Conservation (phyloP, 1,140 invertebrate genomes). For the Drosophila melanica region DNA sequence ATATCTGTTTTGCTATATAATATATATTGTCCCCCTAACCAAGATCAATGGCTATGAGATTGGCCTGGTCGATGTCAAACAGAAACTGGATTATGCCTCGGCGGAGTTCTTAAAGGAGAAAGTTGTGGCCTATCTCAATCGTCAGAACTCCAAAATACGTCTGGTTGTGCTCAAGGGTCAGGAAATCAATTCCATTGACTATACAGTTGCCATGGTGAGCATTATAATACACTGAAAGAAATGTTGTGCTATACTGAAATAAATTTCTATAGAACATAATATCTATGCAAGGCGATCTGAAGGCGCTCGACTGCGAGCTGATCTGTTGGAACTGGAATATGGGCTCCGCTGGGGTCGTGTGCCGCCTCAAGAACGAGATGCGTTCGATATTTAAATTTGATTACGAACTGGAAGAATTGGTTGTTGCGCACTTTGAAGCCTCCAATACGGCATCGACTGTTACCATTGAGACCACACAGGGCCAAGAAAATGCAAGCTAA, state of each 20-base stretch:
- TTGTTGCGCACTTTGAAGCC: constrained; percentile 55
- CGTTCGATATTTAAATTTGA: constrained; percentile 67
- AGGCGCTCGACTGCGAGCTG: constrained; percentile 60
- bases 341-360: constrained; percentile 72
- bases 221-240: too few relatives aligned
- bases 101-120: constrained; percentile 78
- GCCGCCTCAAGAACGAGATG: constrained; percentile 63
- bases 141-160: constrained; percentile 43
- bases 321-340: constrained; percentile 83
- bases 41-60: constrained; percentile 68
- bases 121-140: constrained; percentile 62
- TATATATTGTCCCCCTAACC: neutral
- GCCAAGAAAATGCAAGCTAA: constrained; percentile 18
- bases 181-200: constrained; percentile 87
- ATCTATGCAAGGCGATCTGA: constrained; percentile 68
- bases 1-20: neutral
- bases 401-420: constrained; percentile 61
- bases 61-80: constrained; percentile 65
- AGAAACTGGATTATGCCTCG: constrained; percentile 75
- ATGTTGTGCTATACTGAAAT: neutral
- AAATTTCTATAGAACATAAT: constrained; percentile 63
- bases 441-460: constrained; percentile 68
- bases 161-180: constrained; percentile 87
- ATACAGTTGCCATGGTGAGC: constrained; percentile 87
- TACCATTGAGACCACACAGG: constrained; percentile 44